phyloP scores from a whole-genome alignment of 2,113 vertebrate genomes.

The Naja naja region DNA sequence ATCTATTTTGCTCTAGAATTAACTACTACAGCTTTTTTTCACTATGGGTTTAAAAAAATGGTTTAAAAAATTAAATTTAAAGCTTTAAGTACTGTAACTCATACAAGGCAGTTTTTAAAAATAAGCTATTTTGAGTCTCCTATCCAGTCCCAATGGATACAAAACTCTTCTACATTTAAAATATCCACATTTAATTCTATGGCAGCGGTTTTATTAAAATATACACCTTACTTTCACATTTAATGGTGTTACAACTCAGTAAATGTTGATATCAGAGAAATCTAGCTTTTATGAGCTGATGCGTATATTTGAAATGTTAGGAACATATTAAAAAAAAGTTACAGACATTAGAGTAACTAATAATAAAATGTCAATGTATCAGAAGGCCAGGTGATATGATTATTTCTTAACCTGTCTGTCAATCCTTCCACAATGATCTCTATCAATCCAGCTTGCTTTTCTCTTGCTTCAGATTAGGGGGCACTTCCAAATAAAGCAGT shows the following conservation, averaged over 20 bases:
- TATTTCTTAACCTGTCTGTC: background rate
- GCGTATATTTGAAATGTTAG: background rate
- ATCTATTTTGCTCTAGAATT: background rate
- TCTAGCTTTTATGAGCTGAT: background rate
- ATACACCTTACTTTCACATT: background rate
- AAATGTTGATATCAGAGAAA: background rate
- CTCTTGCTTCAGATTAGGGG: background rate
- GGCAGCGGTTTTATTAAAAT: background rate
- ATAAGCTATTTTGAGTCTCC: constrained; percentile 24
- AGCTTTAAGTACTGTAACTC: constrained; percentile 30
- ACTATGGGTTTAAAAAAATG: background rate
- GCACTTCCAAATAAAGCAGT: background rate
- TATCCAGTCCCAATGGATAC: constrained; percentile 29
- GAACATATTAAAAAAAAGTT: background rate
- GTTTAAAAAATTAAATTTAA: background rate
- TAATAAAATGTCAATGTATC: background rate
- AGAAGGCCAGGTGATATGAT: background rate
- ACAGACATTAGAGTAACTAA: background rate
- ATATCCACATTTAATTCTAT: constrained; percentile 1
- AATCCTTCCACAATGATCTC: background rate
- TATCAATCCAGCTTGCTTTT: background rate
- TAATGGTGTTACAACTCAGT: background rate
- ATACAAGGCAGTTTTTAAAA: constrained; percentile 32
- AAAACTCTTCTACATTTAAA: constrained; percentile 36
- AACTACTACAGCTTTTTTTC: background rate